These are phyloP conservation scores for Microcebus griseorufus DNA, from an alignment of 2,113 vertebrate species.

Conservation along the genomic window DNA sequence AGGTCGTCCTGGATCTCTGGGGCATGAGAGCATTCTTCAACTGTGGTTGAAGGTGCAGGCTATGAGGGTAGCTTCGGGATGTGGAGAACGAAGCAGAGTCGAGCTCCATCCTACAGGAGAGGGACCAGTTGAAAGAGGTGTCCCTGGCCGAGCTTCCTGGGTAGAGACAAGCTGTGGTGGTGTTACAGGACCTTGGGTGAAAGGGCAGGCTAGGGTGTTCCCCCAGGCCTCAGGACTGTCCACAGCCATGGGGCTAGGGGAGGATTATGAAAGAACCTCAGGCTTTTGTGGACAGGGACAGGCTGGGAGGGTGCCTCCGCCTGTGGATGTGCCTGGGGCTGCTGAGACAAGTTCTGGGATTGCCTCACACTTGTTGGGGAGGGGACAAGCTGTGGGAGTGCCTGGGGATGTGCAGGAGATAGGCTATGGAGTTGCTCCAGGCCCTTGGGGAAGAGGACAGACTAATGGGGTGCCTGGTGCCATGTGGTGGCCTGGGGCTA, in stretches of 20 bases:
- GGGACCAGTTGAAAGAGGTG: conserved; percentile 51
- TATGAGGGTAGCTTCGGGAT: conserved; percentile 61
- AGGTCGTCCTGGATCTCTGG: conserved; percentile 44
- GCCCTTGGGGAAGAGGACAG: not conserved
- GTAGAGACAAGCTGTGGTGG: conserved; percentile 64
- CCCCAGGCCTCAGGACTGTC: not conserved
- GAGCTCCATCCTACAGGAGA: conserved; percentile 58
- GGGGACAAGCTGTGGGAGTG: not conserved
- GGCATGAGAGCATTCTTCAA: conserved; percentile 61
- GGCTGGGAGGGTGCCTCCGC: not conserved
- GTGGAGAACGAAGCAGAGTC: conserved; percentile 54
- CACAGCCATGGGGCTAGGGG: not conserved
- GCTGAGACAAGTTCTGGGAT: not conserved
- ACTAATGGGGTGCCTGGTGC: not conserved
- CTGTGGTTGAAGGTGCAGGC: conserved; percentile 75
- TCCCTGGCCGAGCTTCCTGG: conserved; percentile 70
- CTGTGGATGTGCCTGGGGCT: not conserved
- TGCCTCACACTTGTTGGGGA: not conserved
- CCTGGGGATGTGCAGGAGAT: not conserved
- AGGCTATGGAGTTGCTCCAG: not conserved
- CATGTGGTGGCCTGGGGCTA: not conserved
- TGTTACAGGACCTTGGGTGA: conserved; percentile 75
- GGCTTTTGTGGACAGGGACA: not conserved
- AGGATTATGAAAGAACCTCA: not conserved
- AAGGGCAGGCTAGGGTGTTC: not conserved